Evolutionary conservation across 2,888 invertebrate species (phyloP).

Genomic region (Pristionchus entomophagus): DNA sequence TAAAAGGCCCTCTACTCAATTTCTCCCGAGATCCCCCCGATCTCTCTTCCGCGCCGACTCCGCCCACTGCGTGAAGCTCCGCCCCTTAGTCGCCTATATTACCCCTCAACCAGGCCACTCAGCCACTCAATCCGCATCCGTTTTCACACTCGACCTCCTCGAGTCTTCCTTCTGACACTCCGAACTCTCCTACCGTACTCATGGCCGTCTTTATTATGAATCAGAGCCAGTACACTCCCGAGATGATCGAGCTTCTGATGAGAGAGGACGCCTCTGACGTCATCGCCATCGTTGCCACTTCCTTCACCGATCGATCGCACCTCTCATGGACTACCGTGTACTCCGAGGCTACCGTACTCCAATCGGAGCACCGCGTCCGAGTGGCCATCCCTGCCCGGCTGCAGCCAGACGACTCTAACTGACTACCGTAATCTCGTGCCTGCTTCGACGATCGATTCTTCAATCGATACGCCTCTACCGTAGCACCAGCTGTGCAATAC

Average conservation of each 20-base stretch:
- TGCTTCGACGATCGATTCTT: background rate
- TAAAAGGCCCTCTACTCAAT: background rate
- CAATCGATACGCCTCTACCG: background rate
- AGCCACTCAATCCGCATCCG: constrained; percentile 21
- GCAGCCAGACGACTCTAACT: constrained; percentile 25
- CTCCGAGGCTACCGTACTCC: constrained; percentile 38
- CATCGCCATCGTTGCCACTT: background rate
- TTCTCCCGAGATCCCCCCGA: background rate
- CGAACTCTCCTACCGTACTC: background rate
- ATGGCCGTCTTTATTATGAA: constrained; percentile 39
- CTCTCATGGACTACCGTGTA: background rate
- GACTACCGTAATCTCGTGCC: no score
- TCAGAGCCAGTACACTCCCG: background rate
- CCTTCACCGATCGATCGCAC: constrained; percentile 20
- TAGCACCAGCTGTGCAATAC: background rate
- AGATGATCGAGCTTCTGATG: constrained; percentile 21
- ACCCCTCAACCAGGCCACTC: background rate
- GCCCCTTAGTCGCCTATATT: constrained; percentile 16
- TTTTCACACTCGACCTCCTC: background rate
- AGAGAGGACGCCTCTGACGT: constrained; percentile 26
- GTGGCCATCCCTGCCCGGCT: background rate
- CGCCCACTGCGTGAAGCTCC: background rate
- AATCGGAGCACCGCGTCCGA: background rate
- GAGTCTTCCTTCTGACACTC: background rate
- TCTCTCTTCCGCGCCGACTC: background rate